Evolutionary conservation across 2,888 invertebrate genomes (phyloP).

Genomic region (Zele albiditarsus): DNA sequence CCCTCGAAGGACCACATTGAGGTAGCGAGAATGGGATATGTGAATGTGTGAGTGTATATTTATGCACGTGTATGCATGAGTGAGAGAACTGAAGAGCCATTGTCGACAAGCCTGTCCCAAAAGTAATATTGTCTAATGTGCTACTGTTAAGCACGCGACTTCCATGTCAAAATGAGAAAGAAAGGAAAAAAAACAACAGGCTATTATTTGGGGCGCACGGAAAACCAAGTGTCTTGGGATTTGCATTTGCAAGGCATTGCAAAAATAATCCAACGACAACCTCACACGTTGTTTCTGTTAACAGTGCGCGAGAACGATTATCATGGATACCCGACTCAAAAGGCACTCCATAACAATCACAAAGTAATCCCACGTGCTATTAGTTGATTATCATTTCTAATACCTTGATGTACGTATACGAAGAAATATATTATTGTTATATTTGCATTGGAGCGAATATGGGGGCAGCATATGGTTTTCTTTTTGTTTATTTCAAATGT

Average conservation of each 20-base stretch:
- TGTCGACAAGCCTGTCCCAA: conserved; percentile 54
- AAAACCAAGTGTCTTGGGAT: conserved; percentile 59
- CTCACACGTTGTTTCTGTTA: conserved; percentile 10
- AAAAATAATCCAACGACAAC: conserved; percentile 21
- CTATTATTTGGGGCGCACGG: conserved; percentile 54
- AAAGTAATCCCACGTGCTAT: conserved; percentile 45
- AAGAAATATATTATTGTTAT: too few relatives aligned
- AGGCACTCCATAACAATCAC: conserved; percentile 25
- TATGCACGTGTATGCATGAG: conserved; percentile 27
- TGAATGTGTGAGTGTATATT: too few relatives aligned
- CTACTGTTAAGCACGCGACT: conserved; percentile 47
- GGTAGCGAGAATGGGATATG: not conserved
- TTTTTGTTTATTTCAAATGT: too few relatives aligned
- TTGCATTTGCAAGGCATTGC: conserved; percentile 24
- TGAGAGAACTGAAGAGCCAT: conserved; percentile 38
- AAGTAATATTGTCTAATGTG: conserved; percentile 63
- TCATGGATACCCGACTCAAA: conserved; percentile 11
- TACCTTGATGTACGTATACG: conserved; percentile 42
- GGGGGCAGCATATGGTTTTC: too few relatives aligned
- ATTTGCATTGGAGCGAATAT: too few relatives aligned
- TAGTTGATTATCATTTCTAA: conserved; percentile 53
- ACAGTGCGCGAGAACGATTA: conserved; percentile 9
- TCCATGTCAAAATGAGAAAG: conserved; percentile 37
- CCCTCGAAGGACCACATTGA: conserved; percentile 35
- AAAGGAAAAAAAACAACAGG: conserved; percentile 54